A percentile compares a stretch with the other conserved stretches of the same genome.
Evolutionary conservation across 2,113 vertebrate genomes (phyloP).

Genomic region (Echinops telfairi): DNA sequence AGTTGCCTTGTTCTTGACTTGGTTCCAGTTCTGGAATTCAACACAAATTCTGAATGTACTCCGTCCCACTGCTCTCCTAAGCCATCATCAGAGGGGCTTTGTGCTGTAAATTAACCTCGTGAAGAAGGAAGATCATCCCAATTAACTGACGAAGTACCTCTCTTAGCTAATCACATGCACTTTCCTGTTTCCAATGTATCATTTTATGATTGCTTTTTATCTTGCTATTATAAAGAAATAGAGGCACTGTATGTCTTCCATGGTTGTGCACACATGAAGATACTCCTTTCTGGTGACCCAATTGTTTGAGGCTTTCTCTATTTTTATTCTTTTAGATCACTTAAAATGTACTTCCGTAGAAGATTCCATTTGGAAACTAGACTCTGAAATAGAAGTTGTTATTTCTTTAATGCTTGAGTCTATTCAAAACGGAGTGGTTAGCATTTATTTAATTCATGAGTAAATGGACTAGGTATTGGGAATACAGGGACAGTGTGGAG

Average conservation of each 20-base stretch:
- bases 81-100: neutral
- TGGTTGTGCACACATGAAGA: neutral
- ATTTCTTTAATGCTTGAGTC: neutral
- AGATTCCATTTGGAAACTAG: neutral
- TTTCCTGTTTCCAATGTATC: neutral
- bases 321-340: neutral
- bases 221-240: neutral
- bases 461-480: neutral
- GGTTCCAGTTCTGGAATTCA: neutral
- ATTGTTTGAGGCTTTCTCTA: neutral
- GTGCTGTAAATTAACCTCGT: neutral
- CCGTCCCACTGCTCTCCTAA: neutral
- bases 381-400: conserved; percentile 16
- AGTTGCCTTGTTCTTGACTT: neutral
- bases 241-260: neutral
- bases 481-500: neutral
- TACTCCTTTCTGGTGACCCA: neutral
- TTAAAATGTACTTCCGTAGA: neutral
- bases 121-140: neutral
- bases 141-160: neutral
- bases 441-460: too few relatives aligned
- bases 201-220: neutral
- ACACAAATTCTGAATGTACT: neutral
- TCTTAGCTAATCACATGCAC: neutral
- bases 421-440: neutral